A percentile compares a stretch with the other conserved stretches of the same genome.
Conservation (phyloP, 2,888 invertebrate genomes). For the Plagiodera versicolora region DNA sequence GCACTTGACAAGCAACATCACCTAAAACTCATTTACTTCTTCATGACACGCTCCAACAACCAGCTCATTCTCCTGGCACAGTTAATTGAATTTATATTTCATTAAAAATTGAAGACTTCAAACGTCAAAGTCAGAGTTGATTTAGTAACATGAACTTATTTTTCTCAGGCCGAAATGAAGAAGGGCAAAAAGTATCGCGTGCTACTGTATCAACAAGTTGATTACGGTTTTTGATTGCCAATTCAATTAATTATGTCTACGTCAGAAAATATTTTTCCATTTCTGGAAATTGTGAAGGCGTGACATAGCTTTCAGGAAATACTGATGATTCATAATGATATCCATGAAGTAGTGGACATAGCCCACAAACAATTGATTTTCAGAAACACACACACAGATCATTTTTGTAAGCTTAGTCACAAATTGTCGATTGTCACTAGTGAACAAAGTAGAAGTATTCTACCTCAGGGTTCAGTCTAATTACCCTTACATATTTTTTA, state of each 20-base stretch:
- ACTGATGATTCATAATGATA: not conserved
- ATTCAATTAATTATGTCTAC: not conserved
- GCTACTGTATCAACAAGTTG: not conserved
- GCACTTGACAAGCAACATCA: no score
- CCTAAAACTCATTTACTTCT: no score
- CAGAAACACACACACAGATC: no score
- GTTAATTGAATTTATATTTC: not conserved
- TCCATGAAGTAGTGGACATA: no score
- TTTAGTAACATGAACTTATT: not conserved
- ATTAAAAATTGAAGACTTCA: not conserved
- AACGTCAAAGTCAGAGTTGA: not conserved
- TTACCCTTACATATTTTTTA: no score
- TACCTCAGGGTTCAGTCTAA: no score
- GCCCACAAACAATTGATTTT: no score
- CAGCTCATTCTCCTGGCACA: not conserved
- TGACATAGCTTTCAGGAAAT: not conserved
- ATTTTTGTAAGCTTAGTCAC: no score
- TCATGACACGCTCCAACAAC: no score
- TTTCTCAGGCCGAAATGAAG: not conserved
- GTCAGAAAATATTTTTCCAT: not conserved
- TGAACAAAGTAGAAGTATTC: no score
- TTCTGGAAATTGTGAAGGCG: not conserved
- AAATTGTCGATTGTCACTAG: no score
- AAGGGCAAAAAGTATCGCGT: not conserved
- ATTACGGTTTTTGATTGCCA: not conserved